Conservation (phyloP, 2,888 invertebrate species). For the Cerastis rubricosa region DNA sequence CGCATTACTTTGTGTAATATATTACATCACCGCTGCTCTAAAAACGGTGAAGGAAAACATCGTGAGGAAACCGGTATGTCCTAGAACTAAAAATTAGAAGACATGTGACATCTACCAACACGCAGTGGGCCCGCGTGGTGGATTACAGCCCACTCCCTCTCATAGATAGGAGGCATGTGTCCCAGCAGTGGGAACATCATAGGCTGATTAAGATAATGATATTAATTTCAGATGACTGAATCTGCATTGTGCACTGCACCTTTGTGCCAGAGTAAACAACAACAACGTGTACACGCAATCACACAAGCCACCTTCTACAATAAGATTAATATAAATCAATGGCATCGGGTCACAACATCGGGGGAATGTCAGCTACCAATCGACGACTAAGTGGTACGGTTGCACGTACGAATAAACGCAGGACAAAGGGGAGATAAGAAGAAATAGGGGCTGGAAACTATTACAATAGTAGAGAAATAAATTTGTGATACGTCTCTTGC, state of each 20-base stretch:
- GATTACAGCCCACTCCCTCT: no score
- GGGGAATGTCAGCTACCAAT: slow-evolving; percentile 51
- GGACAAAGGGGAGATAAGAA: slow-evolving; percentile 58
- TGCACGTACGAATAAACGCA: slow-evolving; percentile 60
- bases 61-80: no score
- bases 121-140: no score
- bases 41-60: no score
- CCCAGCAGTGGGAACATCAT: no score
- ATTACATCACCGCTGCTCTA: no score
- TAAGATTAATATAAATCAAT: slow-evolving; percentile 36
- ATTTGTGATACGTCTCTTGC: slow-evolving; percentile 55
- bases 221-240: no score
- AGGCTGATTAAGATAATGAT: no score
- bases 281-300: slow-evolving; percentile 18
- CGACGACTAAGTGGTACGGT: slow-evolving; percentile 51
- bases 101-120: no score
- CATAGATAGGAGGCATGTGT: no score
- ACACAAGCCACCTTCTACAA: background rate
- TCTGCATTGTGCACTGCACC: background rate
- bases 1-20: no score
- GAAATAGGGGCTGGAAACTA: slow-evolving; percentile 50
- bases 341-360: slow-evolving; percentile 41
- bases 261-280: background rate
- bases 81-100: no score
- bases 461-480: slow-evolving; percentile 55